These are phyloP conservation scores for Apeira syringaria DNA, from an alignment of 2,888 invertebrate genomes.

Conservation along the genomic window DNA sequence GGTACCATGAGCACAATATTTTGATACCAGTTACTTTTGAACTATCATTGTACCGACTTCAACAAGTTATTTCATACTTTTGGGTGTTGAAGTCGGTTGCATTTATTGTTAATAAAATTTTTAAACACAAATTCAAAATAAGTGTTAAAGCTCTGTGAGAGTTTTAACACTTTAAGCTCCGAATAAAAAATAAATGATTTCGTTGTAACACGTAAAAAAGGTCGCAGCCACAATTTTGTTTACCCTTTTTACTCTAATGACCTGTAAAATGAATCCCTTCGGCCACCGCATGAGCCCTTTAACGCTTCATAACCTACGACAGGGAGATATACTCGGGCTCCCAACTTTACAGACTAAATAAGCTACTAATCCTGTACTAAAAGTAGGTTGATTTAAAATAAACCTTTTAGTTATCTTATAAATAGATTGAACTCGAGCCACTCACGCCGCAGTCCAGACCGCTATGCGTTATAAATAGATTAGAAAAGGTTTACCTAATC, in stretches of 20 bases:
- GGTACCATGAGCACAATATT: no score
- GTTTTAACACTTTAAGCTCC: slow-evolving; percentile 28
- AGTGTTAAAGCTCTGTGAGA: slow-evolving; percentile 22
- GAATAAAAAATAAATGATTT: slow-evolving; percentile 37
- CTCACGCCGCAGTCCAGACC: no score
- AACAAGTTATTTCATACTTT: no score
- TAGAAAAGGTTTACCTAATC: no score
- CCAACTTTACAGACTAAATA: slow-evolving; percentile 32
- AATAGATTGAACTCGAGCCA: no score
- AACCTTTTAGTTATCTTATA: slow-evolving; percentile 4
- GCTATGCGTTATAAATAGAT: no score
- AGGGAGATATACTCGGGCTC: slow-evolving; percentile 52
- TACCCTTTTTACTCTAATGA: slow-evolving; percentile 71
- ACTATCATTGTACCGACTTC: no score
- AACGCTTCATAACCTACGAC: slow-evolving; percentile 53
- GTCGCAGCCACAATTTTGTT: slow-evolving; percentile 53
- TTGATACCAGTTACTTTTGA: no score
- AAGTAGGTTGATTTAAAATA: slow-evolving; percentile 27
- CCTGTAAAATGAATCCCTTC: slow-evolving; percentile 64
- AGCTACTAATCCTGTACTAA: slow-evolving; percentile 26
- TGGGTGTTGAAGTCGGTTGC: no score
- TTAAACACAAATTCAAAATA: no score
- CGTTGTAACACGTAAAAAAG: slow-evolving; percentile 39
- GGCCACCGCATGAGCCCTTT: slow-evolving; percentile 50
- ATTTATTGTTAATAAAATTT: no score